These are phyloP conservation scores for Halictus ligatus DNA, from an alignment of 2,888 invertebrate species.

Conservation along the genomic window DNA sequence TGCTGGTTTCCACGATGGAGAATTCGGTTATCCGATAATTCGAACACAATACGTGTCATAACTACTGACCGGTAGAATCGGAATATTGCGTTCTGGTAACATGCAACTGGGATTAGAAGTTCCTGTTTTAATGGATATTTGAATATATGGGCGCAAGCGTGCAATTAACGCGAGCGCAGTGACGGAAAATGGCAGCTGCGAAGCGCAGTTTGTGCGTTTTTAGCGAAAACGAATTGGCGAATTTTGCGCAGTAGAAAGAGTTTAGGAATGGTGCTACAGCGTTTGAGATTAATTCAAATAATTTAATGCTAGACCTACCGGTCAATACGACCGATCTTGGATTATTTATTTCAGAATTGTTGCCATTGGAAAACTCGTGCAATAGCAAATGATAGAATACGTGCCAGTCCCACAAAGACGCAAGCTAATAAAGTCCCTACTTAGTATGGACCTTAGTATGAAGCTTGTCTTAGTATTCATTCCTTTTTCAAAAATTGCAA, in stretches of 20 bases:
- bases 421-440: too few relatives aligned
- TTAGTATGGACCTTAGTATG: too few relatives aligned
- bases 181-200: neutral
- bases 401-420: too few relatives aligned
- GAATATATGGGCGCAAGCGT: neutral
- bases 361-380: too few relatives aligned
- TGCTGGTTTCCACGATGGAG: neutral
- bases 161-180: neutral
- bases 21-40: neutral
- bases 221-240: neutral
- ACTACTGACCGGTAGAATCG: neutral
- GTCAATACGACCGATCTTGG: neutral
- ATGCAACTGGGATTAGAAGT: neutral
- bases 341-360: too few relatives aligned
- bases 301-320: neutral
- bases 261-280: neutral
- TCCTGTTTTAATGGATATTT: neutral
- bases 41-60: conserved; percentile 10
- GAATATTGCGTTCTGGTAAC: neutral
- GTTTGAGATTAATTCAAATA: neutral
- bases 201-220: neutral
- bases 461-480: too few relatives aligned
- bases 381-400: too few relatives aligned
- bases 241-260: neutral
- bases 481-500: too few relatives aligned